Evolutionary conservation across 1,140 invertebrate species (phyloP).

Genomic region (Diorhabda elongata): DNA sequence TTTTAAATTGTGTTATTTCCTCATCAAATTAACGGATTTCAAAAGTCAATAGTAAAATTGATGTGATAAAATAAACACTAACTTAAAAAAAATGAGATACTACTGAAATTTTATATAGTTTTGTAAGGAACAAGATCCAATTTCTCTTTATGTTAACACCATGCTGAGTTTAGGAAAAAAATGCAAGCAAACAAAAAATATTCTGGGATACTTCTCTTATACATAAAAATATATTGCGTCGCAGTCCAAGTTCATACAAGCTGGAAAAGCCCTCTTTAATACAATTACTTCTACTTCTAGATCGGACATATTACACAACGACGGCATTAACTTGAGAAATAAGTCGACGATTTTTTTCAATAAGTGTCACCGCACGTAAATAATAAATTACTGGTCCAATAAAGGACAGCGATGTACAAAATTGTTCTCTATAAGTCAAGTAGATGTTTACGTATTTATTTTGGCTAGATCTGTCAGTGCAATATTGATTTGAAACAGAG

Average conservation of each 20-base stretch:
- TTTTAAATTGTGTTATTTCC: no score
- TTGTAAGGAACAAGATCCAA: no score
- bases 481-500: conserved; percentile 9
- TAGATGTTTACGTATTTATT: conserved; percentile 18
- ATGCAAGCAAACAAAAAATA: no score
- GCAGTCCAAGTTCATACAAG: neutral
- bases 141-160: no score
- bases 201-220: neutral
- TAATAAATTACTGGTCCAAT: conserved; percentile 16
- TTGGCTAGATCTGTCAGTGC: conserved; percentile 15
- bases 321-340: conserved; percentile 14
- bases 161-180: no score
- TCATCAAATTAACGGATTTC: no score
- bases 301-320: conserved; percentile 4
- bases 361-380: conserved; percentile 16
- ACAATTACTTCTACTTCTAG: conserved; percentile 4
- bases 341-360: conserved; percentile 18
- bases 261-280: neutral
- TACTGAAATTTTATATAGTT: no score
- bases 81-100: no score
- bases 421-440: conserved; percentile 17
- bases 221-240: neutral
- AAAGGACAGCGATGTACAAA: conserved; percentile 10
- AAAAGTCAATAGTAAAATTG: no score
- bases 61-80: no score